Conservation (phyloP, 2,797 vertebrate genomes). For the Peromyscus attwateri region DNA sequence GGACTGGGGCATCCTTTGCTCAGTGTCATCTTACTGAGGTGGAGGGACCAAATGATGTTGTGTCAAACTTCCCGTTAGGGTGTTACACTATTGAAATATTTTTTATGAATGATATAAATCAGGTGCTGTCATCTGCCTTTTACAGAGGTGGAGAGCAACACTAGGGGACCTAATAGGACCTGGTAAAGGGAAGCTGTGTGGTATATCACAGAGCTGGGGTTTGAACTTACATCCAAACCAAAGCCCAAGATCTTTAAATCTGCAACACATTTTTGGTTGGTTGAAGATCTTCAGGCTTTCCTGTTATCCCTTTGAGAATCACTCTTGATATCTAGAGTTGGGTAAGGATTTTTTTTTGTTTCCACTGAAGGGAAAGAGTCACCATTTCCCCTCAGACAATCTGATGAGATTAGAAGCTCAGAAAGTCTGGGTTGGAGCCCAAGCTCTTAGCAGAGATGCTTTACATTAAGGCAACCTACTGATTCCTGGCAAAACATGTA, state of each 20-base stretch:
- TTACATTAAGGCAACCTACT: neutral
- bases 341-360: neutral
- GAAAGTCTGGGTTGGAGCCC: neutral
- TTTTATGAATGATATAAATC: neutral
- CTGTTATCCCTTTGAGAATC: neutral
- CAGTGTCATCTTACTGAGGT: neutral
- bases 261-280: neutral
- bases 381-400: neutral
- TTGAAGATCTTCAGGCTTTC: constrained; percentile 2
- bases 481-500: constrained; percentile 23
- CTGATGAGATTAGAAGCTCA: constrained; percentile 27
- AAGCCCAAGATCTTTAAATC: neutral
- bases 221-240: constrained; percentile 7
- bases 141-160: neutral
- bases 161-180: neutral
- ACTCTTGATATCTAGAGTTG: neutral
- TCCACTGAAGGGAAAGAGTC: neutral
- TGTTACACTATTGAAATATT: neutral
- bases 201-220: neutral
- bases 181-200: neutral
- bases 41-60: neutral
- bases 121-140: neutral
- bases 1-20: neutral
- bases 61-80: neutral
- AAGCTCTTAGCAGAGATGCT: neutral